These are phyloP conservation scores for Sardina pilchardus DNA, from an alignment of 2,113 vertebrate genomes.

Conservation along the genomic window DNA sequence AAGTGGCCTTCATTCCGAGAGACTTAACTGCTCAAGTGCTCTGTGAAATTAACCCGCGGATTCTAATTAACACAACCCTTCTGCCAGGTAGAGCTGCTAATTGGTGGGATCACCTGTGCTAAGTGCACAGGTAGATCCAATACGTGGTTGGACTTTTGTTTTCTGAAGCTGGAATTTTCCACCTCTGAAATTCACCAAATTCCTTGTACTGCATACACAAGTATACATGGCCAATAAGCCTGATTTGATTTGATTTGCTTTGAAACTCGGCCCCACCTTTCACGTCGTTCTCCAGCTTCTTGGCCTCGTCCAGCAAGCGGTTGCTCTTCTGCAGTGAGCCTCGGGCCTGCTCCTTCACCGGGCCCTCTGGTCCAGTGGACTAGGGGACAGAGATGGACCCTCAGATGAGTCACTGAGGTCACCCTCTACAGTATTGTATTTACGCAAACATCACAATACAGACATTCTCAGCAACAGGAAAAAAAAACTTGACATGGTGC, in stretches of 20 bases:
- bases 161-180: no score
- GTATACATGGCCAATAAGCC: no score
- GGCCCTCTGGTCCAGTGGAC: conserved; percentile 37
- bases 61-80: no score
- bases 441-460: neutral
- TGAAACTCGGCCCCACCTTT: no score
- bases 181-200: no score
- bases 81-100: no score
- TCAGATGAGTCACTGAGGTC: neutral
- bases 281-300: conserved; percentile 48
- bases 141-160: no score
- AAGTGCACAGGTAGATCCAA: no score
- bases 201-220: no score
- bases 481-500: no score
- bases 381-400: neutral
- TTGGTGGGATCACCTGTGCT: no score
- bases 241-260: no score
- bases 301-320: conserved; percentile 41
- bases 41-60: neutral
- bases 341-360: conserved; percentile 47
- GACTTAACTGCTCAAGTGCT: neutral
- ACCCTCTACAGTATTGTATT: neutral
- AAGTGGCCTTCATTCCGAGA: neutral
- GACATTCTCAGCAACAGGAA: neutral
- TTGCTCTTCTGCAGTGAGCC: conserved; percentile 47